Evolutionary conservation across 2,888 invertebrate species (phyloP), one percentile per base, ranked within the genome.

Genomic region (Athalia rosae): DNA sequence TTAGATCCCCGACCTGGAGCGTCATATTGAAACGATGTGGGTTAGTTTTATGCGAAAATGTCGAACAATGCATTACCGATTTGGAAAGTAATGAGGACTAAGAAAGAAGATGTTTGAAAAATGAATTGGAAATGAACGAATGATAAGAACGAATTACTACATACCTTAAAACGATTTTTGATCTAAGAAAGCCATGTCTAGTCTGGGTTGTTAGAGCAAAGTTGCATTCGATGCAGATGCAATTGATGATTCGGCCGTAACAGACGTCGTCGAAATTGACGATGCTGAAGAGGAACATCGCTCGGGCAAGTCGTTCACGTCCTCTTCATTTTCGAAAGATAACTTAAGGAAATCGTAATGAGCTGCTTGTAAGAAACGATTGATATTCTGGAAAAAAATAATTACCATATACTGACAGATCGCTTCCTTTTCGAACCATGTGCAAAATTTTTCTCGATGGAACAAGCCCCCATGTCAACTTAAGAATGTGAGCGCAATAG

Each of bases 151-250:
- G n/a, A 67, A 59, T 58, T 48, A 66, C 77, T 58, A 58, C 41
- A 41, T 71, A 77, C 77, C 61, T 61, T 59, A 50, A 48, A 71
- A 77, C 45, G 71, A 77, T 48, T 69, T 77, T 69, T 77, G 77
- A 53, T 59, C 77, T 45, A 56, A 61, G 43, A 77, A 77, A 7
- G 77, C 62, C 41, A 41, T 61, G 41, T 77, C 77, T 62, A 71
- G 61, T 50, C 77, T 67, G 47, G 71, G 77, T 43, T 77, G 50
- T 13, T 69, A 71, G 13, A 43, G 45, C 15, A 47, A 45, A 61
- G 61, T 11, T 61, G 15, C 62, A 58, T 41, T 58, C 66, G 62
- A 71, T n/a, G 66, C 77, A 13, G 77, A 66, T 58, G 67, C 53
- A 45, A 67, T 47, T 15, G 58, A 66, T 66, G 67, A 47, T 6